Conservation (phyloP, 2,888 invertebrate genomes). For the Temnothorax rugatulus region DNA sequence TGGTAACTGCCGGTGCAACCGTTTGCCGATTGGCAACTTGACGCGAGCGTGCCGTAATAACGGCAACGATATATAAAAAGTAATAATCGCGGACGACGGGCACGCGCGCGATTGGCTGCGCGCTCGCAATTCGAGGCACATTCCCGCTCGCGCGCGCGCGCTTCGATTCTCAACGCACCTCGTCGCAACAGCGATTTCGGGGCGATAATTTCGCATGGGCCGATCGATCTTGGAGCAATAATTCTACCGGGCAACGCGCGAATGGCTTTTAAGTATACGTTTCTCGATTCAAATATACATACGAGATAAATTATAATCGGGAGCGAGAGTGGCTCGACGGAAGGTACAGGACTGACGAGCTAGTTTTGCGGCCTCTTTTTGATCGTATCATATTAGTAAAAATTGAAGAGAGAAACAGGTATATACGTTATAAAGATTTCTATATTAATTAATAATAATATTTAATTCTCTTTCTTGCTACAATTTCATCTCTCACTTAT, state of each 20-base stretch:
- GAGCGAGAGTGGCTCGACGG: background rate
- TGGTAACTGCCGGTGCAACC: conserved; percentile 40
- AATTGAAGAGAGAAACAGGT: background rate
- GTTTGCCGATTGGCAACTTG: conserved; percentile 60
- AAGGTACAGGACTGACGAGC: background rate
- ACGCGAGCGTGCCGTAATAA: conserved; percentile 53
- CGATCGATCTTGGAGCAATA: conserved; percentile 18
- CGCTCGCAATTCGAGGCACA: conserved; percentile 19
- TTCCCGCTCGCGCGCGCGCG: background rate
- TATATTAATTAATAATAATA: background rate
- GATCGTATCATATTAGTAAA: background rate
- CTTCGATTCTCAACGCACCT: background rate
- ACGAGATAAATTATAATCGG: background rate
- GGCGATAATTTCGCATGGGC: background rate
- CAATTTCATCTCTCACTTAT: background rate
- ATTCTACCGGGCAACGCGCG: conserved; percentile 25
- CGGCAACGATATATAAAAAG: conserved; percentile 38
- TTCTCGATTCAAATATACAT: conserved; percentile 22
- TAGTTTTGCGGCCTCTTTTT: background rate
- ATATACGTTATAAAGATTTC: background rate
- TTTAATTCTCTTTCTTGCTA: background rate
- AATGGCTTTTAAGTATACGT: conserved; percentile 35
- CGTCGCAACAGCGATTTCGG: background rate
- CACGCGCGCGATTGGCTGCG: conserved; percentile 34
- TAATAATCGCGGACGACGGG: conserved; percentile 45